Evolutionary conservation across 1,140 invertebrate genomes (phyloP), one percentile per base, ranked within the genome.

Genomic region (Drosophila asahinai): DNA sequence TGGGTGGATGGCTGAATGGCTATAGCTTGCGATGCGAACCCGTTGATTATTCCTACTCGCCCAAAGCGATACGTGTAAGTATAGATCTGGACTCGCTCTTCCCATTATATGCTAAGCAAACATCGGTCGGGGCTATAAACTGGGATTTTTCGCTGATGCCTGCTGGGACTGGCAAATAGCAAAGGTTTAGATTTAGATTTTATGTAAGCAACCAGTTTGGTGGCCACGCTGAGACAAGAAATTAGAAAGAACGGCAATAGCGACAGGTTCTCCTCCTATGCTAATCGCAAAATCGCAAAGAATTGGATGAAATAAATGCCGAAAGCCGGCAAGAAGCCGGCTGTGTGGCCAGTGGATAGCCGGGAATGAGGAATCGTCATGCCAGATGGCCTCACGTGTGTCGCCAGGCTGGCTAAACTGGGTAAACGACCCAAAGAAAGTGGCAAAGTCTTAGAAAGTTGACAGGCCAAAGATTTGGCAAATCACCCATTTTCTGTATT

Each of bases 11-110:
- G 96, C 94, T 95, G 83, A 94, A 94, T 61, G 94, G 96, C 73
- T 98, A 98, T 93, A 98, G 95, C 92, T 96, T 97, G 86, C 95
- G 94, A 84, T 99, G 98, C 94, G 97, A 99, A 94, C 97, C 97
- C n/a, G 97, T 98, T 71, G 96, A 97, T 93, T 98, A 97, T 93
- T 96, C 96, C 36, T 93, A 95, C 80, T 95, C 95, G 86, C 96
- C 96, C 43, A 93, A 95, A 91, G 97, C 97, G 61, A 91, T 96
- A 91, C 95, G 97, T 94, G 97, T 98, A 95, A 96, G 95, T 95
- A 73, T 84, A 64, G 54, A 57, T 42, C 15, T 45, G 30, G 27
- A 27, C 49, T 6, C 36, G 12, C 14, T n/a, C 54, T 22, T 38
- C 57, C 22, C 25, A 30, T 30, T 33, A 68, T 65, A 58, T 45